phyloP scores from a whole-genome alignment of 1,140 invertebrate species.

The Drosophila burlai region DNA sequence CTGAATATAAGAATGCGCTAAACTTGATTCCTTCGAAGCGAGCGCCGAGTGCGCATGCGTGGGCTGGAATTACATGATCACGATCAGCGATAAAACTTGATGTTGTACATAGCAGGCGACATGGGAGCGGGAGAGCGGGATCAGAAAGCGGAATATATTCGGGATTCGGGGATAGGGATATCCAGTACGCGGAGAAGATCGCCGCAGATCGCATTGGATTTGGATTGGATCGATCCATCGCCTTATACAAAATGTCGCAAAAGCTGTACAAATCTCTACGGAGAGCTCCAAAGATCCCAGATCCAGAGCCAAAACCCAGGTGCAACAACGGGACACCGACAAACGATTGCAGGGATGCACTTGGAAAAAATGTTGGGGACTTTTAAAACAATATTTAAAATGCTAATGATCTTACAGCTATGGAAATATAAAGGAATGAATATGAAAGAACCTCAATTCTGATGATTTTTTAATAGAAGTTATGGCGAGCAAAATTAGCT shows the following conservation, averaged over 20 bases:
- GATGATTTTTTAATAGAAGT: not conserved
- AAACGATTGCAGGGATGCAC: conserved; percentile 26
- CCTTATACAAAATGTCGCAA: conserved; percentile 75
- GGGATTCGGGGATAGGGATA: conserved; percentile 20
- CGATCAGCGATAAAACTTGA: conserved; percentile 85
- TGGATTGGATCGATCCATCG: conserved; percentile 28
- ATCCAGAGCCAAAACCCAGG: not conserved
- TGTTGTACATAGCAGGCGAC: conserved; percentile 79
- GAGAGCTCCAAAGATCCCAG: conserved; percentile 18
- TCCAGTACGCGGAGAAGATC: conserved; percentile 10
- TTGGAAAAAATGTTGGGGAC: not conserved
- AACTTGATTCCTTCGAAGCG: conserved; percentile 78
- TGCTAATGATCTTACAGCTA: not conserved
- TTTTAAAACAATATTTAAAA: not conserved
- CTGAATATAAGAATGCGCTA: conserved; percentile 82
- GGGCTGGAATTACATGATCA: conserved; percentile 85
- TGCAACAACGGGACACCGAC: conserved; percentile 56
- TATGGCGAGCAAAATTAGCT: too few species aligned
- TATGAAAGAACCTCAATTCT: not conserved
- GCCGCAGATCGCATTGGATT: conserved; percentile 3
- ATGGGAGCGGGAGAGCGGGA: conserved; percentile 30
- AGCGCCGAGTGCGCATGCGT: conserved; percentile 82
- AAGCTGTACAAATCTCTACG: conserved; percentile 59
- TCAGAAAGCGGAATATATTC: conserved; percentile 4
- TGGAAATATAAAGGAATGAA: not conserved